phyloP scores from a whole-genome alignment of 2,113 vertebrate genomes.

The Clarias gariepinus region DNA sequence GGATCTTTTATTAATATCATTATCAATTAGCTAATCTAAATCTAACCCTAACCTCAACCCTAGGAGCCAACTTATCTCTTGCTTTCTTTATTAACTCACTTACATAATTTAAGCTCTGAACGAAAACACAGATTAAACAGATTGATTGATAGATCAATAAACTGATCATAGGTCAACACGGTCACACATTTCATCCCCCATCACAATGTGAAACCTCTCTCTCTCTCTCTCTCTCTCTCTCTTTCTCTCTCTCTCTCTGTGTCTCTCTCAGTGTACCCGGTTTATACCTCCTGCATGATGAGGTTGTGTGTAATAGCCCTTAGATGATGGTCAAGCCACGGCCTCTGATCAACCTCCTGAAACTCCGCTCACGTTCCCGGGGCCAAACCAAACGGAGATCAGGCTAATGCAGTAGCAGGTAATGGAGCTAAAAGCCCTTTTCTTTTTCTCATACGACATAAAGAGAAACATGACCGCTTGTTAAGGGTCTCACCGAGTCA shows the following conservation, averaged over 20 bases:
- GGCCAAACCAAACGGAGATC: slow-evolving; percentile 37
- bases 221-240: not conserved
- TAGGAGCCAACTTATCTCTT: not conserved
- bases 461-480: slow-evolving; percentile 55
- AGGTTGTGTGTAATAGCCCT: slow-evolving; percentile 43
- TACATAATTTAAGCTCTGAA: not conserved
- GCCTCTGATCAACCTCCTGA: slow-evolving; percentile 41
- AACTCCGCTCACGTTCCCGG: slow-evolving; percentile 46
- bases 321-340: slow-evolving; percentile 37
- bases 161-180: not conserved
- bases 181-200: not conserved
- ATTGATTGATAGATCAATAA: not conserved
- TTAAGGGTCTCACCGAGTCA: slow-evolving; percentile 47
- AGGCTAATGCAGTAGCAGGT: slow-evolving; percentile 45
- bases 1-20: no score
- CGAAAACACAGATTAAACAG: not conserved
- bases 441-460: slow-evolving; percentile 43
- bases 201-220: not conserved
- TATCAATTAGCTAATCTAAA: no score
- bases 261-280: no score
- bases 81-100: not conserved
- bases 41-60: not conserved
- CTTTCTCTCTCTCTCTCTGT: not conserved
- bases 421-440: slow-evolving; percentile 52
- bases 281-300: slow-evolving; percentile 34